phyloP scores from a whole-genome alignment of 2,888 invertebrate genomes.

The Tenthredo distinguenda region DNA sequence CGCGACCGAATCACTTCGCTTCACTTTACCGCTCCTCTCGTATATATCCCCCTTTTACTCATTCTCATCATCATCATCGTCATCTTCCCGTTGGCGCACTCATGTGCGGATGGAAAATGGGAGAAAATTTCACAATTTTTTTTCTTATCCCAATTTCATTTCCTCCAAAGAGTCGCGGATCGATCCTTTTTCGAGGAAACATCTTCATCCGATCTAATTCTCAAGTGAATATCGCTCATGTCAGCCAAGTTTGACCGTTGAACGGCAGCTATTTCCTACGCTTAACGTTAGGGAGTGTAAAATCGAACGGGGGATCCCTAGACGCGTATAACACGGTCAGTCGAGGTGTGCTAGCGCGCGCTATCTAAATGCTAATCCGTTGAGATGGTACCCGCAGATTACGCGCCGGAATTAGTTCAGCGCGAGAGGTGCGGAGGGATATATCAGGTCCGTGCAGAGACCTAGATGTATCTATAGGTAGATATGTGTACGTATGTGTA shows the following conservation, averaged over 20 bases:
- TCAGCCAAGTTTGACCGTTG: neutral
- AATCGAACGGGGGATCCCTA: constrained; percentile 66
- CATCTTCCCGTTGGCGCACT: neutral
- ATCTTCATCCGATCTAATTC: neutral
- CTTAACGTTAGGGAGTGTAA: neutral
- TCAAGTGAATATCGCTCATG: neutral
- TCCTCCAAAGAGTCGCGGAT: too few relatives aligned
- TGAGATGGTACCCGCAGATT: constrained; percentile 78
- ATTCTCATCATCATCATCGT: neutral
- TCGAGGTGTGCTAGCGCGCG: constrained; percentile 61
- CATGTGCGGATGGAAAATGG: neutral
- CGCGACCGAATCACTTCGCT: constrained; percentile 79
- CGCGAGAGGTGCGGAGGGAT: constrained; percentile 62
- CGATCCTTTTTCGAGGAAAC: too few relatives aligned
- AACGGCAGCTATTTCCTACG: neutral
- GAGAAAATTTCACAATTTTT: neutral
- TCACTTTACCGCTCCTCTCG: constrained; percentile 42
- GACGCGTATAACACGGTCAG: constrained; percentile 69
- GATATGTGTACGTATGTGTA: neutral
- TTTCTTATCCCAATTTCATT: too few relatives aligned
- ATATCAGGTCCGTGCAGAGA: constrained; percentile 72
- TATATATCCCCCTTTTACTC: neutral
- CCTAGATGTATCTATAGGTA: constrained; percentile 12
- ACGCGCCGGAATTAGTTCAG: constrained; percentile 77
- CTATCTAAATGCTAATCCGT: constrained; percentile 79